phyloP scores from a whole-genome alignment of 2,888 invertebrate species.

The Agrochola circellaris region DNA sequence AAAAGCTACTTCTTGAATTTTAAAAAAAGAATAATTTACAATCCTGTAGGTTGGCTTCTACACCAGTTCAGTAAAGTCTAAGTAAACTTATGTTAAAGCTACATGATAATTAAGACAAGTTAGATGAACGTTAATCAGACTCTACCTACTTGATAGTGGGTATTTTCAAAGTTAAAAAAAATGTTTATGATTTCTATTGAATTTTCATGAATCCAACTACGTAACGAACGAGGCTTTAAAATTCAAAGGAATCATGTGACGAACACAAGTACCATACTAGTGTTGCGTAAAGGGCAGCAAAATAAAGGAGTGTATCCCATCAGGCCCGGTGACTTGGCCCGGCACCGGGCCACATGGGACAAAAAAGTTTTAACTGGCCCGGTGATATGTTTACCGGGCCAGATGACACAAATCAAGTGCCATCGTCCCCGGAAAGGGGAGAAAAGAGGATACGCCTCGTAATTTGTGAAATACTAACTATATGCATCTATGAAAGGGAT shows the following conservation, averaged over 20 bases:
- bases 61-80: neutral
- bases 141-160: neutral
- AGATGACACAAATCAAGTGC: no score
- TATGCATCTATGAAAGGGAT: no score
- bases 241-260: slow-evolving; percentile 40
- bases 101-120: neutral
- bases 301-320: no score
- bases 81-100: neutral
- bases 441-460: no score
- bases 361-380: no score
- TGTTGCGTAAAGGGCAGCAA: slow-evolving; percentile 49
- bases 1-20: neutral
- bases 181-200: slow-evolving; percentile 7
- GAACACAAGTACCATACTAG: slow-evolving; percentile 22
- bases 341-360: no score
- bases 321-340: no score
- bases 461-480: no score
- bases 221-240: slow-evolving; percentile 22
- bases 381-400: no score
- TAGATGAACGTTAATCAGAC: slow-evolving; percentile 4
- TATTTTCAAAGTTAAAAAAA: slow-evolving; percentile 16
- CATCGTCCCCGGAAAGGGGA: no score
- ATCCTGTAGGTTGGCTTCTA: neutral
- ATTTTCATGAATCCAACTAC: slow-evolving; percentile 32
- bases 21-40: neutral